Conservation (phyloP, 2,797 vertebrate species). For the Kryptolebias ocellatus region DNA sequence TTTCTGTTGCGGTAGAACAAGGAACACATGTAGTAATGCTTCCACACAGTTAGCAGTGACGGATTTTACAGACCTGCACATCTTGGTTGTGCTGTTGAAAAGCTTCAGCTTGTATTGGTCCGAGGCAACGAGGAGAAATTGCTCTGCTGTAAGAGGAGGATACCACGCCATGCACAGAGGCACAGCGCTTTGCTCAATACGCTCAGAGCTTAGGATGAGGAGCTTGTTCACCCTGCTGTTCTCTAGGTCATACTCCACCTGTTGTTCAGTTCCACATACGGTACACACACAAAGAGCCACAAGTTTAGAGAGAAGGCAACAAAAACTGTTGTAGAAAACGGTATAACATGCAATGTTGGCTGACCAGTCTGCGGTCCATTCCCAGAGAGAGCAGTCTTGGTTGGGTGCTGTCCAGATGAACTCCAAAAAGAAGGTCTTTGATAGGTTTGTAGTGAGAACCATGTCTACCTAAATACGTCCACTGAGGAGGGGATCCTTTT, state of each 20-base stretch:
- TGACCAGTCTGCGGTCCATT: conserved; percentile 88
- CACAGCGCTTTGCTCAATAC: conserved; percentile 85
- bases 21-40: conserved; percentile 2
- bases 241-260: conserved; percentile 93
- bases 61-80: conserved; percentile 87
- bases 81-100: conserved; percentile 88
- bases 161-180: conserved; percentile 92
- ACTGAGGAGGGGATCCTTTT: conserved; percentile 52
- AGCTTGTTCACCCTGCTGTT: conserved; percentile 80
- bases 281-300: conserved; percentile 8
- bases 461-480: conserved; percentile 87
- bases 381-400: conserved; percentile 92
- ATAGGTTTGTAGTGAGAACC: conserved; percentile 90
- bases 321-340: not conserved
- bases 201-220: conserved; percentile 79
- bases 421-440: conserved; percentile 88
- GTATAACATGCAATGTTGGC: conserved; percentile 22
- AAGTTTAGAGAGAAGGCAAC: not conserved
- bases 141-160: conserved; percentile 86
- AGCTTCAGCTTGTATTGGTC: conserved; percentile 93
- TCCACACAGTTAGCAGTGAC: conserved; percentile 5
- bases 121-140: conserved; percentile 88
- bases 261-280: conserved; percentile 3
- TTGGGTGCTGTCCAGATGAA: conserved; percentile 82
- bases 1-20: conserved; percentile 79